phyloP scores from a whole-genome alignment of 1,140 invertebrate species.

The Zaprionus inermis region DNA sequence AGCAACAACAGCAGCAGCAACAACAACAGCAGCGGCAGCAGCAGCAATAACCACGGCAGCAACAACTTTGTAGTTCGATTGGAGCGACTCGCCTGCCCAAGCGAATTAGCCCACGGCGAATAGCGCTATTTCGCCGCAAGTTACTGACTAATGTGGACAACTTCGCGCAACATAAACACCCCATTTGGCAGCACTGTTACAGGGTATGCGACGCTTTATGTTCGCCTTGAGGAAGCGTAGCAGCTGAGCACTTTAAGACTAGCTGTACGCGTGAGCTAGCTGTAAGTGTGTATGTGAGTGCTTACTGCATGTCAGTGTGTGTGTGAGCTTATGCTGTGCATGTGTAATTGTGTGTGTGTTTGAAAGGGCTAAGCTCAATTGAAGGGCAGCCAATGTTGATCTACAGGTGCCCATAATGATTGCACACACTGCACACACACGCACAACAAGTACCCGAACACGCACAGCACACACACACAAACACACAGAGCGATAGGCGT shows the following conservation, averaged over 20 bases:
- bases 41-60: neutral
- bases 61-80: constrained; percentile 18
- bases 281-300: neutral
- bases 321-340: neutral
- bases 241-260: constrained; percentile 21
- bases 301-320: constrained; percentile 2
- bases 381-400: constrained; percentile 73
- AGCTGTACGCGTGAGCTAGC: neutral
- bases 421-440: constrained; percentile 15
- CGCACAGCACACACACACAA: constrained; percentile 24
- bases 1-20: neutral
- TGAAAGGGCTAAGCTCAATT: constrained; percentile 62
- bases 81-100: constrained; percentile 5
- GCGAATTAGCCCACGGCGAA: neutral
- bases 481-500: neutral
- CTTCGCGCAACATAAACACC: neutral
- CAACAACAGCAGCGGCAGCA: neutral
- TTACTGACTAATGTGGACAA: neutral
- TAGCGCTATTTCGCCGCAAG: neutral
- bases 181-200: neutral
- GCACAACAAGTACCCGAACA: neutral
- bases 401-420: constrained; percentile 60
- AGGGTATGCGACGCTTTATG: constrained; percentile 7
- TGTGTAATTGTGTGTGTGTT: constrained; percentile 26
- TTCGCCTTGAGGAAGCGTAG: neutral